These are phyloP conservation scores for Catalaphyllia jardinei DNA, from an alignment of 64 coral and sea anemone genomes.

Conservation along the genomic window DNA sequence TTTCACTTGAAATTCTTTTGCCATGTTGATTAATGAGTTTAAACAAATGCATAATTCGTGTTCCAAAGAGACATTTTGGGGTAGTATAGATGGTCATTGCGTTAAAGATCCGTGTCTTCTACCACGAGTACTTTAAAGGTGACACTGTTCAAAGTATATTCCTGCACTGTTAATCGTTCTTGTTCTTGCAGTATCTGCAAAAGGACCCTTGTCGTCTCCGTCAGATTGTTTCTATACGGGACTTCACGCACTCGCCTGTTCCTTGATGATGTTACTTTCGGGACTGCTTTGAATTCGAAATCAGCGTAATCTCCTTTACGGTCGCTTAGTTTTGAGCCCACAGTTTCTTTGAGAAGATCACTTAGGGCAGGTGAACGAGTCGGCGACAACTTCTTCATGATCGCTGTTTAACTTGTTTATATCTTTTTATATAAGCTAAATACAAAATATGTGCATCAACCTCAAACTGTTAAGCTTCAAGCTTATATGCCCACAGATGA, in stretches of 20 bases:
- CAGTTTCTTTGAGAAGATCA: conserved; percentile 15
- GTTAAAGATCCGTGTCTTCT: conserved; percentile 21
- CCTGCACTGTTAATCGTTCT: conserved; percentile 5
- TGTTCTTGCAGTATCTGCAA: conserved; percentile 14
- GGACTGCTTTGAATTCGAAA: conserved; percentile 9
- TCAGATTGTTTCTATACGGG: background rate
- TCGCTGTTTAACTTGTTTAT: background rate
- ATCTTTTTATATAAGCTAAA: background rate
- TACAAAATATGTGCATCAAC: too few species aligned
- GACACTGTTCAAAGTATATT: conserved; percentile 23
- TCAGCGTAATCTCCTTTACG: conserved; percentile 7
- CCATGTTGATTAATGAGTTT: background rate
- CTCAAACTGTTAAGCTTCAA: too few species aligned
- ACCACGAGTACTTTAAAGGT: conserved; percentile 24
- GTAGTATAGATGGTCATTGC: background rate
- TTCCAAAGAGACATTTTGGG: background rate
- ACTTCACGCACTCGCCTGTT: background rate
- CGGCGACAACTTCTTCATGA: conserved; percentile 36
- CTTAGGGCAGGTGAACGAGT: conserved; percentile 11
- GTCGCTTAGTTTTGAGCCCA: conserved; percentile 19
- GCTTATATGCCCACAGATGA: too few species aligned
- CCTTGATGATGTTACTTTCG: background rate
- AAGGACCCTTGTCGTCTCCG: background rate
- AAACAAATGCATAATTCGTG: background rate
- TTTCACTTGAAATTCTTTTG: too few species aligned